These are phyloP conservation scores for Hippocampus zosterae DNA, from an alignment of 2,113 vertebrate species.

Conservation along the genomic window DNA sequence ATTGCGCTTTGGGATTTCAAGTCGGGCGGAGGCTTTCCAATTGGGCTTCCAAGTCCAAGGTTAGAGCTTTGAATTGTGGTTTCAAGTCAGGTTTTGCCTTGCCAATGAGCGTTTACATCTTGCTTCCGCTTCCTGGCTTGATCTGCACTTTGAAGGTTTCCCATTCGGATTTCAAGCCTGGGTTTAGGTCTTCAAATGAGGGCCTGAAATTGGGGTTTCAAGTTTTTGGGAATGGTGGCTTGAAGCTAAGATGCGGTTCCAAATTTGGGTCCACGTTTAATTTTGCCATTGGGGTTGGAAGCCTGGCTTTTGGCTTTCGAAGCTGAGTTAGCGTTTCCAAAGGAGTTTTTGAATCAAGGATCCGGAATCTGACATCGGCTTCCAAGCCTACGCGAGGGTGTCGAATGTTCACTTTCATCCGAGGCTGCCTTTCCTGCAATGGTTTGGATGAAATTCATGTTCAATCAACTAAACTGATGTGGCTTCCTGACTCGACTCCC, in stretches of 20 bases:
- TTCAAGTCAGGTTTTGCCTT: no score
- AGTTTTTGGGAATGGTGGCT: not conserved
- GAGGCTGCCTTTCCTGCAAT: not conserved
- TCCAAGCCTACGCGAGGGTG: not conserved
- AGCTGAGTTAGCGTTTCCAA: not conserved
- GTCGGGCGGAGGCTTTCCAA: no score
- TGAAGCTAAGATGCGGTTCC: not conserved
- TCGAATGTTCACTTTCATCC: not conserved
- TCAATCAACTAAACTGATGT: constrained; percentile 49
- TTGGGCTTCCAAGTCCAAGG: no score
- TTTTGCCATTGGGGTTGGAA: not conserved
- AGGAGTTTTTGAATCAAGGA: not conserved
- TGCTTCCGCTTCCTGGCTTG: no score
- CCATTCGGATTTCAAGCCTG: not conserved
- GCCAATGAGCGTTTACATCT: no score
- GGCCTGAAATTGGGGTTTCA: not conserved
- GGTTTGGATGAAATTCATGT: constrained; percentile 32
- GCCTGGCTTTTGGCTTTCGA: no score
- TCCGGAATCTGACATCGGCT: not conserved
- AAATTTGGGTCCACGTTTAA: not conserved
- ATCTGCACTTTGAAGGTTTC: no score
- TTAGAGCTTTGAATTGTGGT: no score
- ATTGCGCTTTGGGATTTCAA: no score
- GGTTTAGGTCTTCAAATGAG: not conserved
- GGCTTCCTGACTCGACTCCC: constrained; percentile 46